phyloP scores from a whole-genome alignment of 2,888 invertebrate species.

The Drosophila quinaria region DNA sequence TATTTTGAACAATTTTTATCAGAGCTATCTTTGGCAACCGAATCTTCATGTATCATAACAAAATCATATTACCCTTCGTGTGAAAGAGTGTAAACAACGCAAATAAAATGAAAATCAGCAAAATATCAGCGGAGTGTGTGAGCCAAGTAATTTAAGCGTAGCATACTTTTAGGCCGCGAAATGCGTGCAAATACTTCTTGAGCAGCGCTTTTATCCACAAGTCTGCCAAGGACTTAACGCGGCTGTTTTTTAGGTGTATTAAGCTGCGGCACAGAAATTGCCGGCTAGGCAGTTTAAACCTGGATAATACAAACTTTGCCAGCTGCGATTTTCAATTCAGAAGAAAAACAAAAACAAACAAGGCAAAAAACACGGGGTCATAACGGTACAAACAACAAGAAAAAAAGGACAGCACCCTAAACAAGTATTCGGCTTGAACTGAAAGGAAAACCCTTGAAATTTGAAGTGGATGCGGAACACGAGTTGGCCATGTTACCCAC shows the following conservation, averaged over 20 bases:
- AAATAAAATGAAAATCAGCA: constrained; percentile 36
- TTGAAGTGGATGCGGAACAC: constrained; percentile 57
- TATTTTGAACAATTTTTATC: no score
- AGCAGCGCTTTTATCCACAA: constrained; percentile 45
- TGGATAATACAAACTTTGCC: constrained; percentile 36
- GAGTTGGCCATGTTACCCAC: constrained; percentile 64
- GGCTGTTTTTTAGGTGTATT: constrained; percentile 63
- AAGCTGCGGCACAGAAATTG: constrained; percentile 35
- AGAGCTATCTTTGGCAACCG: no score
- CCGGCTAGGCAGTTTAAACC: constrained; percentile 54
- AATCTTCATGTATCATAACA: background rate
- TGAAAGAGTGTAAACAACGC: constrained; percentile 15
- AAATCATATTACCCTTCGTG: background rate
- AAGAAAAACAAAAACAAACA: constrained; percentile 37
- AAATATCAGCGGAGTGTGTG: constrained; percentile 36
- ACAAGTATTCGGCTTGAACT: constrained; percentile 30
- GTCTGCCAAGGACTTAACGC: constrained; percentile 63
- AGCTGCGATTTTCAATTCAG: constrained; percentile 67
- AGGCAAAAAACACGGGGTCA: constrained; percentile 18
- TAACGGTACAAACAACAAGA: constrained; percentile 18
- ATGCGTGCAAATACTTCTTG: constrained; percentile 62
- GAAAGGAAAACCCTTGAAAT: constrained; percentile 62
- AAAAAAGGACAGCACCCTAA: constrained; percentile 30
- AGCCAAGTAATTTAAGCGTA: constrained; percentile 56
- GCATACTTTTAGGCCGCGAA: constrained; percentile 67